These are phyloP conservation scores for Oryzias woworae DNA, from an alignment of 2,113 vertebrate genomes.

Conservation along the genomic window DNA sequence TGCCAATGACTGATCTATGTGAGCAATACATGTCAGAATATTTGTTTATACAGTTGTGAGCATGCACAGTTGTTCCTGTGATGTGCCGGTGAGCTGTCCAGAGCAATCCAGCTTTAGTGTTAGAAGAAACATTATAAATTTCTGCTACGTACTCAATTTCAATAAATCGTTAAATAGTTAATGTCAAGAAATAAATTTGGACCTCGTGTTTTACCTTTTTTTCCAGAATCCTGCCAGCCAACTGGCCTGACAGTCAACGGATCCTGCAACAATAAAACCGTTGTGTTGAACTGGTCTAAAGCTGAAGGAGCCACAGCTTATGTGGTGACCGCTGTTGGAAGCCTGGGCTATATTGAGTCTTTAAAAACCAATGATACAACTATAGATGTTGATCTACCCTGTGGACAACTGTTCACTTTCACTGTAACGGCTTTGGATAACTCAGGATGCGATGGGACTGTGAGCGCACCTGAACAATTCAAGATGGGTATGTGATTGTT, in stretches of 20 bases:
- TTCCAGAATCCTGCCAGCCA: slow-evolving; percentile 75
- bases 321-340: slow-evolving; percentile 52
- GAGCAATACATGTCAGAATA: no score
- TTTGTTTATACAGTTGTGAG: no score
- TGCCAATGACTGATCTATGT: neutral
- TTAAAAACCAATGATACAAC: slow-evolving; percentile 52
- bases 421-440: slow-evolving; percentile 59
- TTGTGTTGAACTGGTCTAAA: slow-evolving; percentile 65
- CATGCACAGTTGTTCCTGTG: no score
- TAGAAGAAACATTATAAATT: no score
- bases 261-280: slow-evolving; percentile 63
- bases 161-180: neutral
- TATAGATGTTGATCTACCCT: slow-evolving; percentile 58
- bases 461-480: slow-evolving; percentile 49
- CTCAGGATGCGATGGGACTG: slow-evolving; percentile 54
- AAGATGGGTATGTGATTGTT: slow-evolving; percentile 61
- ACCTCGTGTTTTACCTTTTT: neutral
- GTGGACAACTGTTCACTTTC: slow-evolving; percentile 75
- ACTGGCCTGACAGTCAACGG: slow-evolving; percentile 42
- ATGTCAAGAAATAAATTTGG: neutral
- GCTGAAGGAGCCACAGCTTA: slow-evolving; percentile 66
- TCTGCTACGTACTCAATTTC: neutral
- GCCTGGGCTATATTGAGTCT: slow-evolving; percentile 56
- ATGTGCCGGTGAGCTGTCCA: no score
- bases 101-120: no score